Percentiles rank a stretch among this genome's conserved stretches.
Evolutionary conservation across 2,888 invertebrate genomes (phyloP).

Genomic region (Heliconius cydno): DNA sequence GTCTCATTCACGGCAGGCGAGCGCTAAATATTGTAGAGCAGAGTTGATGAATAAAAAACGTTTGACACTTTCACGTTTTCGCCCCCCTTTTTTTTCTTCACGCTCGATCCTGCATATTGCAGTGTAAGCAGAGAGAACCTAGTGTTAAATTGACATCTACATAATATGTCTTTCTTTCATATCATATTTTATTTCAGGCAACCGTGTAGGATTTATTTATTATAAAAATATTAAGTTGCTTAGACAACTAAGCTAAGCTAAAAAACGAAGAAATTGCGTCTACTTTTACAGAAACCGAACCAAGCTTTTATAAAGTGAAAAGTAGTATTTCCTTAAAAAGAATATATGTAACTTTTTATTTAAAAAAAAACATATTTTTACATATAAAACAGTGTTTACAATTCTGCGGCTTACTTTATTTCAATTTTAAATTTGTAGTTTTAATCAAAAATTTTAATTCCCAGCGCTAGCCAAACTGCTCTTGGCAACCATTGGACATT

Average conservation of each 20-base stretch:
- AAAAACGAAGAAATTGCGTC: neutral
- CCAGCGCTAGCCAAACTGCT: neutral
- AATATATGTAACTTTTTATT: too few species aligned
- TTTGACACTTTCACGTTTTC: slow-evolving; percentile 3
- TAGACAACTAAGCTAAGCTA: too few species aligned
- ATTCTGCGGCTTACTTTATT: neutral
- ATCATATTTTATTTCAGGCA: too few species aligned
- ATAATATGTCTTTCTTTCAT: too few species aligned
- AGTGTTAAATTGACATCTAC: too few species aligned
- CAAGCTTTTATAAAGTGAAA: neutral
- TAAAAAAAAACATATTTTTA: too few species aligned
- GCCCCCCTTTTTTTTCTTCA: neutral
- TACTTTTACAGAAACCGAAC: too few species aligned
- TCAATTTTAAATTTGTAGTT: neutral
- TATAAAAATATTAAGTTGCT: too few species aligned
- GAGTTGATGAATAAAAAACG: neutral
- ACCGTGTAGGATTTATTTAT: too few species aligned
- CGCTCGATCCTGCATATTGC: neutral
- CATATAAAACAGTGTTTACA: neutral
- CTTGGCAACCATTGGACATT: neutral
- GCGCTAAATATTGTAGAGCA: slow-evolving; percentile 16
- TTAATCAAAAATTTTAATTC: neutral
- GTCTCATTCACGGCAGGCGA: slow-evolving; percentile 29
- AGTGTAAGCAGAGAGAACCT: neutral
- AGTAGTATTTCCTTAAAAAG: neutral